Evolutionary conservation across 92 coral and sea anemone species (phyloP).

Genomic region (Actinostola sp.): DNA sequence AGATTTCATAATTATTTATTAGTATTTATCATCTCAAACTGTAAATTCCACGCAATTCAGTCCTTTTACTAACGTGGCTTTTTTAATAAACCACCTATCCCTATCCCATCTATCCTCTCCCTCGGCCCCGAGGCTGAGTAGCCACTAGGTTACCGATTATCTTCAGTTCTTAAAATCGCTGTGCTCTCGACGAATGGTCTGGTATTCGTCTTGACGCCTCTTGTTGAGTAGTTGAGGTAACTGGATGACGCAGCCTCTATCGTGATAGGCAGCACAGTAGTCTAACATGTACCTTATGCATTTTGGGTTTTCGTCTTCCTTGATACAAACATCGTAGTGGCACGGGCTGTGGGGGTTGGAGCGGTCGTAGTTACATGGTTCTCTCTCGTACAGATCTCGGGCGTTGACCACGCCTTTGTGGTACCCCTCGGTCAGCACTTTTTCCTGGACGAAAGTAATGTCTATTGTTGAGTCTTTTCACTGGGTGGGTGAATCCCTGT

Average conservation of each 20-base stretch:
- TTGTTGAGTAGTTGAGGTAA: slow-evolving; percentile 88
- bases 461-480: background rate
- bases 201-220: slow-evolving; percentile 55
- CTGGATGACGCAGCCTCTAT: slow-evolving; percentile 92
- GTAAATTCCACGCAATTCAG: too few relatives aligned
- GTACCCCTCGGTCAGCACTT: slow-evolving; percentile 6
- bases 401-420: slow-evolving; percentile 1
- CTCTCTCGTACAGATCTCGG: background rate
- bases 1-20: too few relatives aligned
- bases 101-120: too few relatives aligned
- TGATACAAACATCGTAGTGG: slow-evolving; percentile 35
- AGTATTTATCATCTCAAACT: too few relatives aligned
- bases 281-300: slow-evolving; percentile 83
- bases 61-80: too few relatives aligned
- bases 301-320: slow-evolving; percentile 56
- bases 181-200: slow-evolving; percentile 42
- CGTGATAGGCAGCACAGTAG: slow-evolving; percentile 82
- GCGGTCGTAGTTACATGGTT: slow-evolving; percentile 87
- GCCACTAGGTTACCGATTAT: too few relatives aligned
- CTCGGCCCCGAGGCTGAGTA: too few relatives aligned
- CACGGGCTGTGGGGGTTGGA: slow-evolving; percentile 83
- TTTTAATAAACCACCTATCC: too few relatives aligned
- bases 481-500: too few relatives aligned
- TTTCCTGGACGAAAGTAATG: background rate
- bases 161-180: too few relatives aligned